phyloP scores from a whole-genome alignment of 2,113 vertebrate genomes.

The Solenodon paradoxus region DNA sequence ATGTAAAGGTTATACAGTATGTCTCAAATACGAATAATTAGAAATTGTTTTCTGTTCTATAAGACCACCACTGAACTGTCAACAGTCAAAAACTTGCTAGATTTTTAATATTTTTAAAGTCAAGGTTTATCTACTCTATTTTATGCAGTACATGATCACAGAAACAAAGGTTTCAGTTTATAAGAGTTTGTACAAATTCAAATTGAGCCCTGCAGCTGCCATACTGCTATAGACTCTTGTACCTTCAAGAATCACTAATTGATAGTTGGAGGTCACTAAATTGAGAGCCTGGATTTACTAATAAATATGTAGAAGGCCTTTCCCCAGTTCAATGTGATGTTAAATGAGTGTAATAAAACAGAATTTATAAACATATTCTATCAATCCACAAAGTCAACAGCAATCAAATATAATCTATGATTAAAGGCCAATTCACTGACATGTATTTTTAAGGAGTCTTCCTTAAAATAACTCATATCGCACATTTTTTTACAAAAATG shows the following conservation, averaged over 20 bases:
- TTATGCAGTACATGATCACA: slow-evolving; percentile 26
- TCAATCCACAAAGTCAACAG: slow-evolving; percentile 8
- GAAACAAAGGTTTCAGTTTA: slow-evolving; percentile 48
- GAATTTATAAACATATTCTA: slow-evolving; percentile 28
- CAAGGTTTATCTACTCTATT: neutral
- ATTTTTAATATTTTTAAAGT: slow-evolving; percentile 39
- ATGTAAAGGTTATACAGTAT: neutral
- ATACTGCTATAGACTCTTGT: slow-evolving; percentile 13
- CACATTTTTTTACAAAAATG: slow-evolving; percentile 4
- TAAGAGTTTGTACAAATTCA: slow-evolving; percentile 35
- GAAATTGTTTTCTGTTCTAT: slow-evolving; percentile 14
- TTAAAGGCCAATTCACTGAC: slow-evolving; percentile 40
- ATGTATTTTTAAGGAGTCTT: slow-evolving; percentile 25
- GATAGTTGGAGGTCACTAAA: slow-evolving; percentile 46
- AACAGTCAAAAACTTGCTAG: neutral
- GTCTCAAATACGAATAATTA: slow-evolving; percentile 17
- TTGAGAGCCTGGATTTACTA: slow-evolving; percentile 53
- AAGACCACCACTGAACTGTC: neutral
- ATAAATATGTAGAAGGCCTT: neutral
- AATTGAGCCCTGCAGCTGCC: neutral
- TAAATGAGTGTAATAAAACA: slow-evolving; percentile 29
- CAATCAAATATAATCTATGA: slow-evolving; percentile 37
- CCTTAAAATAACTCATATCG: slow-evolving; percentile 5
- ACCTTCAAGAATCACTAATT: slow-evolving; percentile 22
- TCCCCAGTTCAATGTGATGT: neutral